Base-by-base conservation (phyloP, 2,888 invertebrate species). In the Tipula lateralis region DNA sequence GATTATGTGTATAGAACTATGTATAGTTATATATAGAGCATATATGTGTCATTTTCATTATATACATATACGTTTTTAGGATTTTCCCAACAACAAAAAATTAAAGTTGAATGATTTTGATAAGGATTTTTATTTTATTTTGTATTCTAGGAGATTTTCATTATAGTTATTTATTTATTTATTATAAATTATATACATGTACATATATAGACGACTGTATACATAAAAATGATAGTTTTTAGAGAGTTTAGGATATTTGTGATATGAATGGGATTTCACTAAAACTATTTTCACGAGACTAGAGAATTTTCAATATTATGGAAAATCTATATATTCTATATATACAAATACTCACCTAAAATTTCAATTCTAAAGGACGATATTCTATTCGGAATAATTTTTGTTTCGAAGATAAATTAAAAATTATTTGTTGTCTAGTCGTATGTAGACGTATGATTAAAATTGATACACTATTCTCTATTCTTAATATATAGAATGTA, bases 1-100 rank as follows among this genome's bases (percentile, higher is more conserved):
- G 85, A 85, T 85, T 85, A 85, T 84, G 83, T 50, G 83, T 19
- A 36, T 83, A 29, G 36, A 34, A 36, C 36, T 83, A 24, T 66
- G 9, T 24, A 24, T 66, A n/a, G 44, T 44, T 44, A 44, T 44
- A 44, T 44, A 4, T 44, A n/a, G 44, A 44, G 44, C 24, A 66
- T 66, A 66, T 66, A 66, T 24, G 9, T 66, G 66, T 66, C 66
- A 66, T 66, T 66, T 66, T 66, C 66, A 66, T 66, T 66, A 19
- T 66, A 12, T 66, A 66, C 2, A n/a, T n/a, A n/a, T n/a, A n/a
- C n/a, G n/a, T 13, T 24, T 66, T 24, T 66, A 24, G 66, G 66
- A 66, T 66, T 66, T 66, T 24, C 44, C 39, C 13, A 39, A 44
- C 24, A 66, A 66, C 29, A 81, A 29, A 82, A 82, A 82, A 32